phyloP scores from a whole-genome alignment of 2,797 vertebrate species.

The Arremon brunneinucha region DNA sequence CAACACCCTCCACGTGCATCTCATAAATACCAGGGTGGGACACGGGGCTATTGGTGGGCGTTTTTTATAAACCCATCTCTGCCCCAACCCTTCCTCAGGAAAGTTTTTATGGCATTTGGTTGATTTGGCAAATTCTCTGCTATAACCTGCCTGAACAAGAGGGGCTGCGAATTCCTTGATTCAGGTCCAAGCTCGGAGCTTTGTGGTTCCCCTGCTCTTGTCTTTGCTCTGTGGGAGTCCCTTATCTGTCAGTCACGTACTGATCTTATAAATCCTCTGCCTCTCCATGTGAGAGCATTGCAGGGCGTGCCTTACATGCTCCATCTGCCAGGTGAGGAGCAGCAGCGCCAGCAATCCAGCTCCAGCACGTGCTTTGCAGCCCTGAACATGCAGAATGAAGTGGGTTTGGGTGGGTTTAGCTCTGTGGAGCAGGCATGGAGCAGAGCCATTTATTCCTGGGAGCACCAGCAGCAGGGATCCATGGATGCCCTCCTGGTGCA shows the following conservation, averaged over 20 bases:
- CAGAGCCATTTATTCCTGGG: not conserved
- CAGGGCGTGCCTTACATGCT: not conserved
- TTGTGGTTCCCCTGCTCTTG: not conserved
- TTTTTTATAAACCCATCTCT: not conserved
- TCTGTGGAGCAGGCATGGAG: rapidly evolving
- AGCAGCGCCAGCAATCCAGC: not conserved
- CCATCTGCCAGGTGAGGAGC: constrained; percentile 40
- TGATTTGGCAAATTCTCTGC: constrained; percentile 42
- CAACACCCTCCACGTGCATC: constrained; percentile 31
- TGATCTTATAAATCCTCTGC: not conserved
- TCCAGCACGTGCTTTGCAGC: not conserved
- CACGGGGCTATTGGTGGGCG: not conserved
- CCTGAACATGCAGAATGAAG: not conserved
- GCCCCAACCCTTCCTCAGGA: not conserved
- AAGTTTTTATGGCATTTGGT: not conserved
- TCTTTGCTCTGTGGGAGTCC: constrained; percentile 57
- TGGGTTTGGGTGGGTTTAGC: rapidly evolving
- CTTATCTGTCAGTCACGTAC: constrained; percentile 42
- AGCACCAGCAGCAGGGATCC: not conserved
- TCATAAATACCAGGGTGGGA: constrained; percentile 54
- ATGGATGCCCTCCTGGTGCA: too few species aligned
- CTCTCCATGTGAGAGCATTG: not conserved
- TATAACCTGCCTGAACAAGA: constrained; percentile 68
- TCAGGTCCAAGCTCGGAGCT: constrained; percentile 60
- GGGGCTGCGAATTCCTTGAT: constrained; percentile 76